A percentile compares a stretch with the other conserved stretches of the same genome.
Conservation (phyloP, 2,113 vertebrate genomes). For the Anarhynchus alexandrinus region DNA sequence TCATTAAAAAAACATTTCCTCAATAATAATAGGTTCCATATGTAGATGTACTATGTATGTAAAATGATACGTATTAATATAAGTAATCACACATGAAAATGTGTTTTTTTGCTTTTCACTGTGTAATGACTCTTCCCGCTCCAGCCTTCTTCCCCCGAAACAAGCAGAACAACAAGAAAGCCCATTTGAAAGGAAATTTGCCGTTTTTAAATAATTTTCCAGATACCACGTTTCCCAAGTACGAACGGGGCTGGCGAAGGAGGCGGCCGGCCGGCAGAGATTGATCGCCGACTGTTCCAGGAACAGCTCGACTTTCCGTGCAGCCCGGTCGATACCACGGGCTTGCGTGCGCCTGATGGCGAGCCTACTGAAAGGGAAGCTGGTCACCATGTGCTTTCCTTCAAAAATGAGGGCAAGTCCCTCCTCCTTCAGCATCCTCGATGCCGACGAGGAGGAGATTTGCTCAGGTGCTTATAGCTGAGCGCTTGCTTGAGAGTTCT, state of each 20-base stretch:
- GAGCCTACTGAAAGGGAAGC: neutral
- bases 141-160: neutral
- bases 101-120: constrained; percentile 18
- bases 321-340: neutral
- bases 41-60: constrained; percentile 12
- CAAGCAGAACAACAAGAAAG: constrained; percentile 25
- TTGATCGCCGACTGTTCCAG: neutral
- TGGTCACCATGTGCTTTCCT: neutral
- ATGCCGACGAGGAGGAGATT: neutral
- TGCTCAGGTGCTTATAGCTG: neutral
- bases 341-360: rapidly evolving
- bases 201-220: constrained; percentile 34
- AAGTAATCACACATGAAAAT: constrained; percentile 13
- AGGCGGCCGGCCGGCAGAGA: neutral
- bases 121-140: constrained; percentile 5
- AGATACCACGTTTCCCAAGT: neutral
- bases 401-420: neutral
- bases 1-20: constrained; percentile 65
- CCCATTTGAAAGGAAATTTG: neutral
- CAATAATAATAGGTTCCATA: constrained; percentile 41
- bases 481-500: neutral
- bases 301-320: neutral
- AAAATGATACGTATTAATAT: constrained; percentile 29
- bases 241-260: neutral
- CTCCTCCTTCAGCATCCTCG: neutral